These are phyloP conservation scores for Prenolepis imparis DNA, from an alignment of 2,888 invertebrate genomes.

Conservation along the genomic window DNA sequence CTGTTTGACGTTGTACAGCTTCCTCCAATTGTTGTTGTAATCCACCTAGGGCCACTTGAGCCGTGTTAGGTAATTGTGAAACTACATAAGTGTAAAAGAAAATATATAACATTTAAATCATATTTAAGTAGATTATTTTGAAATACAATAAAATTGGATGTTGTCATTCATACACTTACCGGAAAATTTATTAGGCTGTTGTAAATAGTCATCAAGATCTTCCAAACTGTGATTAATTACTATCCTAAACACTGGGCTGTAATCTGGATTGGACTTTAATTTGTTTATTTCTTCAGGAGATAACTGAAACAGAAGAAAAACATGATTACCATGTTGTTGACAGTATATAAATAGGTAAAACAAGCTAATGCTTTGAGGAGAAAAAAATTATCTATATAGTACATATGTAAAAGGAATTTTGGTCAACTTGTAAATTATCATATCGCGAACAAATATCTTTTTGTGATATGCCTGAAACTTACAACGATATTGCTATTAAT, in stretches of 20 bases:
- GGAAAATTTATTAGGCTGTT: slow-evolving; percentile 82
- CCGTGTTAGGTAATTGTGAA: slow-evolving; percentile 86
- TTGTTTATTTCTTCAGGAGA: slow-evolving; percentile 88
- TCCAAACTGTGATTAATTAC: slow-evolving; percentile 88
- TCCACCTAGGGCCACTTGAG: slow-evolving; percentile 88
- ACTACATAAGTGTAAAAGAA: slow-evolving; percentile 77
- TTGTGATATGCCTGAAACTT: slow-evolving; percentile 79
- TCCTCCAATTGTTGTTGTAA: slow-evolving; percentile 90
- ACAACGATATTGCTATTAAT: slow-evolving; percentile 89
- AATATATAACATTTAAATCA: slow-evolving; percentile 12
- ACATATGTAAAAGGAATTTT: slow-evolving; percentile 7
- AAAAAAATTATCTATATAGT: neutral
- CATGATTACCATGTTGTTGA: slow-evolving; percentile 50
- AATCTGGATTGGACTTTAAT: slow-evolving; percentile 89
- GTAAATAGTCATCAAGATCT: slow-evolving; percentile 86
- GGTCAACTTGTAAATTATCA: neutral
- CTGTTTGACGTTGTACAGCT: slow-evolving; percentile 90
- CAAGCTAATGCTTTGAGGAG: neutral
- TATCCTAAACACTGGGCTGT: slow-evolving; percentile 91
- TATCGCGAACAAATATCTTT: neutral
- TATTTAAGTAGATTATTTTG: slow-evolving; percentile 14
- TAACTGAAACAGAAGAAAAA: slow-evolving; percentile 86
- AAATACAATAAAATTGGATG: neutral
- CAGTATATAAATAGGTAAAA: neutral
- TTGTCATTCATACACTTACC: slow-evolving; percentile 72